A percentile compares a stretch with the other conserved stretches of the same genome.
Conservation (phyloP, 2,797 vertebrate genomes). For the Lindbergichthys nudifrons region DNA sequence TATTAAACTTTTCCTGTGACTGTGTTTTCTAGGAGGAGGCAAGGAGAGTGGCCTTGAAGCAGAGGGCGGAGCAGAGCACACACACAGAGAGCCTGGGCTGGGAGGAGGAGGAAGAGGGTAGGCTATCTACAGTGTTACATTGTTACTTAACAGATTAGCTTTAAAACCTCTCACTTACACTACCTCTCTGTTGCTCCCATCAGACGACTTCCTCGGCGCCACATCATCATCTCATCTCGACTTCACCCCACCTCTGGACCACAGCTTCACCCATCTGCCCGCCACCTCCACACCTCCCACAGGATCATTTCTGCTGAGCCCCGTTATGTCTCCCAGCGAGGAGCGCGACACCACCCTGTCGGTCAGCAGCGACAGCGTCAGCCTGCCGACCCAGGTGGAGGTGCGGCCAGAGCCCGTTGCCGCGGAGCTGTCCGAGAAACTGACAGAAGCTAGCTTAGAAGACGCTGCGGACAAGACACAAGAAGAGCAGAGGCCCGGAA, state of each 20-base stretch:
- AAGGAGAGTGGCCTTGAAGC: conserved; percentile 93
- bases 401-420: conserved; percentile 66
- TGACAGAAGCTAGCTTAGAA: conserved; percentile 84
- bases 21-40: conserved; percentile 89
- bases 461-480: conserved; percentile 71
- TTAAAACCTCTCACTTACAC: neutral
- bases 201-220: conserved; percentile 90
- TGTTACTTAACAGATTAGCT: too few species aligned
- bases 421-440: conserved; percentile 78
- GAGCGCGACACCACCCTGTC: conserved; percentile 87
- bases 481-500: conserved; percentile 59
- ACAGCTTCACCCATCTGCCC: conserved; percentile 10
- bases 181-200: neutral
- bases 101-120: conserved; percentile 92
- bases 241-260: conserved; percentile 70
- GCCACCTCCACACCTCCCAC: conserved; percentile 18
- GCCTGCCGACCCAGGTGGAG: conserved; percentile 92
- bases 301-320: conserved; percentile 56
- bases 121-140: neutral
- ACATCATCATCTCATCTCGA: conserved; percentile 81
- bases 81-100: conserved; percentile 92
- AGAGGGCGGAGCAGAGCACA: conserved; percentile 91
- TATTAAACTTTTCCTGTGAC: neutral
- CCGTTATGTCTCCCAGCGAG: conserved; percentile 66
- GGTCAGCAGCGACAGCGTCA: conserved; percentile 92